Evolutionary conservation across 2,113 vertebrate genomes (phyloP).

Genomic region (Sturnira hondurensis): DNA sequence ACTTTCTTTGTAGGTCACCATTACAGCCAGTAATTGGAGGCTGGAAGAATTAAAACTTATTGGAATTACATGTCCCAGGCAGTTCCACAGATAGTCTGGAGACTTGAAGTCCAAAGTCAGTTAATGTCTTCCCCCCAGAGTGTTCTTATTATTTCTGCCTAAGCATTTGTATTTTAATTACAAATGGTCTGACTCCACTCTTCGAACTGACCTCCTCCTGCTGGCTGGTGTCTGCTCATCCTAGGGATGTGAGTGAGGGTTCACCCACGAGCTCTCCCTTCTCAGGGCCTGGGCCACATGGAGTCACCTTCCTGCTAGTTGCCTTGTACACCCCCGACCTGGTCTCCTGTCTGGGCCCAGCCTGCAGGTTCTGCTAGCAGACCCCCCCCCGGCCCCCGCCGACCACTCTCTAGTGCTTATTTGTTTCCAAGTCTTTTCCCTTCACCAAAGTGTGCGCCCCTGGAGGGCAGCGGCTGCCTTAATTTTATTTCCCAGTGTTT

Average conservation of each 20-base stretch:
- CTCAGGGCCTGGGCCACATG: neutral
- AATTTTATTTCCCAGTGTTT: neutral
- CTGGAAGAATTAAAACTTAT: neutral
- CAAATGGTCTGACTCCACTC: neutral
- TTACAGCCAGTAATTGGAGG: slow-evolving; percentile 21
- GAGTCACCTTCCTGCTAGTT: neutral
- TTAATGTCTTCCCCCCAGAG: neutral
- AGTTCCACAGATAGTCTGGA: neutral
- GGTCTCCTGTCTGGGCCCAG: neutral
- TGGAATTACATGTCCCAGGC: neutral
- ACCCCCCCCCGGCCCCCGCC: neutral
- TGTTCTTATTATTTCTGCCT: neutral
- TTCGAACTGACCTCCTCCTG: neutral
- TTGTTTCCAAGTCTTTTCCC: neutral
- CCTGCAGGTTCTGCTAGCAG: neutral
- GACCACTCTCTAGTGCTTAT: neutral
- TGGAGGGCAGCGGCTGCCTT: neutral
- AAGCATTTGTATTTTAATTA: neutral
- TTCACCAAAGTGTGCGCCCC: neutral
- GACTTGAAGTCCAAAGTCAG: neutral
- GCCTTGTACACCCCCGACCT: neutral
- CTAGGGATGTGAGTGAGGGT: too few relatives aligned
- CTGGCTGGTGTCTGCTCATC: neutral
- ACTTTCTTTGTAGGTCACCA: neutral
- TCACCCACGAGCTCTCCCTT: neutral